phyloP scores from a whole-genome alignment of 2,888 invertebrate species.

The Andricus curvator region DNA sequence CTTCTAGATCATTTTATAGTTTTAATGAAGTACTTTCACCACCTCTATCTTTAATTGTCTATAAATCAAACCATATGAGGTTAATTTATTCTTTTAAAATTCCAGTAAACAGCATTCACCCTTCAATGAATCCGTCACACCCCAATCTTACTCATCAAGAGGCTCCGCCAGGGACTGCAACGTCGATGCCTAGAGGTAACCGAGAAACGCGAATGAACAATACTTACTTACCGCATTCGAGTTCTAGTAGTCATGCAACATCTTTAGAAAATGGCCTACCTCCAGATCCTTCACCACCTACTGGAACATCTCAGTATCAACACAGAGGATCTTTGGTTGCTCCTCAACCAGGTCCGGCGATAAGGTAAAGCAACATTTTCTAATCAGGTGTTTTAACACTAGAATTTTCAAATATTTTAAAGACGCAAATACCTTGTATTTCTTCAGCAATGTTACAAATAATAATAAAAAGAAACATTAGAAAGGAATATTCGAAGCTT shows the following conservation, averaged over 20 bases:
- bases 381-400: neutral
- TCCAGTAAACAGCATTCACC: slow-evolving; percentile 80
- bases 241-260: slow-evolving; percentile 68
- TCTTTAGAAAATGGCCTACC: slow-evolving; percentile 80
- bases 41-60: neutral
- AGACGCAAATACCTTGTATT: no score
- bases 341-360: slow-evolving; percentile 77
- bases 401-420: no score
- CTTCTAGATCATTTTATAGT: neutral
- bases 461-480: no score
- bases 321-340: slow-evolving; percentile 74
- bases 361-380: slow-evolving; percentile 69
- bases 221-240: slow-evolving; percentile 73
- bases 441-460: no score
- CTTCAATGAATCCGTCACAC: slow-evolving; percentile 78
- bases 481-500: no score
- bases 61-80: neutral
- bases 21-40: neutral
- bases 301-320: slow-evolving; percentile 73
- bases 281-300: slow-evolving; percentile 77
- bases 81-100: slow-evolving; percentile 30
- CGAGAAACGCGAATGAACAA: slow-evolving; percentile 73
- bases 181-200: slow-evolving; percentile 67
- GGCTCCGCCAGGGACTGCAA: slow-evolving; percentile 75
- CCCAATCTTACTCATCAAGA: slow-evolving; percentile 78